Conservation (phyloP, 2,888 invertebrate species). For the Chrysina gloriosa region DNA sequence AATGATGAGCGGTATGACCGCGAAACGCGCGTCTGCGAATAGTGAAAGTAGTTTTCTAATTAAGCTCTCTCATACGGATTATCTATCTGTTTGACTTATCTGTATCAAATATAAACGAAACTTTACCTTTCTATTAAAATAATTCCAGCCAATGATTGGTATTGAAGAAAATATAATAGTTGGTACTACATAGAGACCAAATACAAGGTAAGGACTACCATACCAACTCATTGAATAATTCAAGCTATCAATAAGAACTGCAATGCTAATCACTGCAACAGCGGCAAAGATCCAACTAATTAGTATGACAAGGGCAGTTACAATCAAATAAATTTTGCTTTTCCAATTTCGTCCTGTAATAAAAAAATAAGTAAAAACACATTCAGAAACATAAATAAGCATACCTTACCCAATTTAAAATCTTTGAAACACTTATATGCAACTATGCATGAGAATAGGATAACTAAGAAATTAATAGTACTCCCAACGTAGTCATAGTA, state of each 20-base stretch:
- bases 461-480: slow-evolving; percentile 45
- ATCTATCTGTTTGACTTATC: no score
- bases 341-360: slow-evolving; percentile 21
- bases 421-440: slow-evolving; percentile 46
- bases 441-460: slow-evolving; percentile 48
- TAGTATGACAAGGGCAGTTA: slow-evolving; percentile 39
- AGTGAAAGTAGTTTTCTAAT: no score
- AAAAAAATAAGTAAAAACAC: not conserved
- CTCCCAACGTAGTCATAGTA: slow-evolving; percentile 49
- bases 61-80: no score
- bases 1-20: no score
- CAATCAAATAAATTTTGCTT: slow-evolving; percentile 16
- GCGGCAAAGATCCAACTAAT: slow-evolving; percentile 54
- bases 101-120: no score
- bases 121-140: slow-evolving; percentile 30
- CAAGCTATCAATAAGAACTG: slow-evolving; percentile 58
- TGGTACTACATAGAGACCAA: slow-evolving; percentile 51
- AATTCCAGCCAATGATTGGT: slow-evolving; percentile 32
- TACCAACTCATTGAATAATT: slow-evolving; percentile 57
- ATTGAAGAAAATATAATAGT: slow-evolving; percentile 23
- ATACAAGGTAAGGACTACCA: slow-evolving; percentile 54
- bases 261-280: slow-evolving; percentile 57
- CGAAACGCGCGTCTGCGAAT: no score
- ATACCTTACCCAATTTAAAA: slow-evolving; percentile 49
- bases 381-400: not conserved